phyloP scores from a whole-genome alignment of 2,113 vertebrate species.

The Tenrec ecaudatus region DNA sequence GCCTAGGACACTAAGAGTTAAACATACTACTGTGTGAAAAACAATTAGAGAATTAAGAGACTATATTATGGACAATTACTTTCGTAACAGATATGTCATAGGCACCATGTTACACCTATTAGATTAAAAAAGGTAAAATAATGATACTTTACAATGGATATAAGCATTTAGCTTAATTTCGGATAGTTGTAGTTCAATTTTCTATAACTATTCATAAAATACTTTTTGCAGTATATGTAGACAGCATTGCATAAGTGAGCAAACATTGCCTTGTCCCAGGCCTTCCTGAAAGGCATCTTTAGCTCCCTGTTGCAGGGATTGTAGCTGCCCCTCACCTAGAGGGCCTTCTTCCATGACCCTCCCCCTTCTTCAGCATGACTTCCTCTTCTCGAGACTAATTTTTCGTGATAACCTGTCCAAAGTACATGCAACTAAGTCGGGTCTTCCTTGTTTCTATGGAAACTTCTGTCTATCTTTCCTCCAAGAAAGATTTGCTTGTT shows the following conservation, averaged over 20 bases:
- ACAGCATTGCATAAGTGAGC: not conserved
- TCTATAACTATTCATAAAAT: not conserved
- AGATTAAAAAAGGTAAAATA: not conserved
- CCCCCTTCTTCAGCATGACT: no score
- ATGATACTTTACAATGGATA: not conserved
- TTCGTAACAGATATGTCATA: not conserved
- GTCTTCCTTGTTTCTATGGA: no score
- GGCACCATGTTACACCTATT: not conserved
- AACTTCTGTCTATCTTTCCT: no score
- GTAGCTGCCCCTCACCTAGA: no score
- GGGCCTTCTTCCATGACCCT: no score
- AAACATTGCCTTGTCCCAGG: no score
- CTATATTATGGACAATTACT: not conserved
- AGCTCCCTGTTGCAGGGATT: no score
- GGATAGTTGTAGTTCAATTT: not conserved
- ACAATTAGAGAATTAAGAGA: conserved; percentile 23
- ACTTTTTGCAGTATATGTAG: not conserved
- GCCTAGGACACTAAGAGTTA: not conserved
- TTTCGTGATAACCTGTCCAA: no score
- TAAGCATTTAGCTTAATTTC: conserved; percentile 32
- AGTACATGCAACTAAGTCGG: no score
- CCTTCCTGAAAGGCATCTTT: no score
- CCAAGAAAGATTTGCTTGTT: no score
- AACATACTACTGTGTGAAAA: not conserved
- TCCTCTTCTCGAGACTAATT: no score